Conservation (phyloP, 2,888 invertebrate species). For the Eupelmus urozonus region DNA sequence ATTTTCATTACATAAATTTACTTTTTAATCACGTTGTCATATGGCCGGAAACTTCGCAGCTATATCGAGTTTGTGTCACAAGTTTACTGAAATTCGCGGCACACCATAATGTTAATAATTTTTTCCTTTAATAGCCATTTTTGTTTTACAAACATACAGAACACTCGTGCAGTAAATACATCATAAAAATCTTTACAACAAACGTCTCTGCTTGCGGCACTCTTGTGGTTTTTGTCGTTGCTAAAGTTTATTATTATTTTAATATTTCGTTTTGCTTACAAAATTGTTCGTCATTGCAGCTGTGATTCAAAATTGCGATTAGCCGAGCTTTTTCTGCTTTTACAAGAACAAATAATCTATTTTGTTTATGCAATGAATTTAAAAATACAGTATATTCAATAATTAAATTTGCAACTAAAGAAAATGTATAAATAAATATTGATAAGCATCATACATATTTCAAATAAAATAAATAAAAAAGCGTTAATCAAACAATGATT, state of each 20-base stretch:
- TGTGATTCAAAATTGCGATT: not conserved
- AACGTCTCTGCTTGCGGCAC: not conserved
- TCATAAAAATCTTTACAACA: constrained; percentile 28
- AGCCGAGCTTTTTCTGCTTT: constrained; percentile 15
- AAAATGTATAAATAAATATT: too few relatives aligned
- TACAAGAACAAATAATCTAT: not conserved
- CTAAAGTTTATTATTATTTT: not conserved
- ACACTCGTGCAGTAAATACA: constrained; percentile 46
- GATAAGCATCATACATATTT: too few relatives aligned
- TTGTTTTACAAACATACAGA: constrained; percentile 29
- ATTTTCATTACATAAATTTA: constrained; percentile 41
- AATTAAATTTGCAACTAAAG: not conserved
- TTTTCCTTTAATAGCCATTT: not conserved
- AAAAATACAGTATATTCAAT: not conserved
- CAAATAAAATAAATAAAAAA: too few relatives aligned
- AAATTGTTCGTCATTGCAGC: not conserved
- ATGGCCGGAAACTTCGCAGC: constrained; percentile 25
- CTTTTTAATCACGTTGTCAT: constrained; percentile 30
- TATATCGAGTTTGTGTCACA: constrained; percentile 19
- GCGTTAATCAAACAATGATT: too few relatives aligned
- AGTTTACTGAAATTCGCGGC: constrained; percentile 21
- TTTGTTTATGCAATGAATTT: not conserved
- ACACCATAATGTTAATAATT: not conserved
- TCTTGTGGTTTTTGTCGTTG: constrained; percentile 38
- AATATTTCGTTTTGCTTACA: constrained; percentile 9